These are phyloP conservation scores for Listrodromus nycthemerus DNA, from an alignment of 2,888 invertebrate species.

Conservation along the genomic window DNA sequence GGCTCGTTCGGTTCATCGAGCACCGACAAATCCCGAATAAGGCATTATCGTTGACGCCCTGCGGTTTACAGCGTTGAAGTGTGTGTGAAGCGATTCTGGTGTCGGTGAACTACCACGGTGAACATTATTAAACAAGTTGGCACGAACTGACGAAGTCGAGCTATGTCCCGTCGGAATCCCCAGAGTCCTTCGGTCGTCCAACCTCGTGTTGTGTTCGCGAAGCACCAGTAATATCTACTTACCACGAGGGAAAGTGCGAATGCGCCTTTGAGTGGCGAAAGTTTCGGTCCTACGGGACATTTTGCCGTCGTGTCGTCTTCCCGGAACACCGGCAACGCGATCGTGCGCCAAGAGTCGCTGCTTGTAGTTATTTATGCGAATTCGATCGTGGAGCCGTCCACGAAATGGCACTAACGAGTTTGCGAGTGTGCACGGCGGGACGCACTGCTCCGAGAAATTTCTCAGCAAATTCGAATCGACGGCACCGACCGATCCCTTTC, in stretches of 20 bases:
- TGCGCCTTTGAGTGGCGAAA: conserved; percentile 14
- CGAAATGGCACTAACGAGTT: conserved; percentile 56
- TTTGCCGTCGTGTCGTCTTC: conserved; percentile 3
- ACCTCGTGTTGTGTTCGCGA: neutral
- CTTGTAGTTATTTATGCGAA: conserved; percentile 49
- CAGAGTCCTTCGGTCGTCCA: neutral
- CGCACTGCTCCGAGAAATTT: neutral
- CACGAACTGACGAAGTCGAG: conserved; percentile 14
- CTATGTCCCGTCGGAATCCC: conserved; percentile 1
- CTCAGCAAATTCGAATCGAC: neutral
- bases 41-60: neutral
- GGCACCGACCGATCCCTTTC: neutral
- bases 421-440: neutral
- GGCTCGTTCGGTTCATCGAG: neutral
- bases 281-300: conserved; percentile 19
- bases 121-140: conserved; percentile 26
- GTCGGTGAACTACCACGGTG: conserved; percentile 11
- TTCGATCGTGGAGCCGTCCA: conserved; percentile 39
- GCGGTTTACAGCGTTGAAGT: neutral
- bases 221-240: conserved; percentile 12
- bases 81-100: neutral
- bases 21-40: neutral
- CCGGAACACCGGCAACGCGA: neutral
- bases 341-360: conserved; percentile 16
- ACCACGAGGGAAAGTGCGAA: conserved; percentile 18